phyloP scores from a whole-genome alignment of 2,888 invertebrate genomes.

The Caenorhabditis wallacei region DNA sequence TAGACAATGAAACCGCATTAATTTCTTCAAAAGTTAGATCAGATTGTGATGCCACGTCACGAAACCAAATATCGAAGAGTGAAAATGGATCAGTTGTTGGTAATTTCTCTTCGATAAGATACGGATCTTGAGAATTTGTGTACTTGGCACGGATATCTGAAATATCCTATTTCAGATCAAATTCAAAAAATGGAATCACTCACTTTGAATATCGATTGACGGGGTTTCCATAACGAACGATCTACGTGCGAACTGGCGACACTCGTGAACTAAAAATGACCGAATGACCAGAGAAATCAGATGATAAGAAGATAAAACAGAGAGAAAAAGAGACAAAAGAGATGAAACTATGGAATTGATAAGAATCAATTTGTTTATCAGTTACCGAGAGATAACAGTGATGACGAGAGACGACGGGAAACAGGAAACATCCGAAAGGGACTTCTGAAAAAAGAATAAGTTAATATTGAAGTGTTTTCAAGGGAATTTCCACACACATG shows the following conservation, averaged over 20 bases:
- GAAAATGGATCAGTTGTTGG: constrained; percentile 76
- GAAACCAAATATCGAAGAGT: constrained; percentile 80
- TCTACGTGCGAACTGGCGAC: constrained; percentile 8
- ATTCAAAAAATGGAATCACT: neutral
- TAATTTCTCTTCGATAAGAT: constrained; percentile 76
- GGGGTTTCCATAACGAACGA: constrained; percentile 59
- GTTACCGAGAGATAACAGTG: constrained; percentile 29
- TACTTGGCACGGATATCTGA: constrained; percentile 75
- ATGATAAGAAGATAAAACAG: neutral
- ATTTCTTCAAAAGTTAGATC: constrained; percentile 79
- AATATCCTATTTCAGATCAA: constrained; percentile 11
- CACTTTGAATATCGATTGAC: constrained; percentile 68
- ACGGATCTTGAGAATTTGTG: constrained; percentile 72
- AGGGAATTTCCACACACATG: neutral
- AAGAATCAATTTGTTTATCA: neutral
- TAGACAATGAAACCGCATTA: constrained; percentile 81
- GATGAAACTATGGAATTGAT: neutral
- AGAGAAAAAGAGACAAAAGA: constrained; percentile 27
- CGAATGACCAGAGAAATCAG: constrained; percentile 18
- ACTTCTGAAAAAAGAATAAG: neutral
- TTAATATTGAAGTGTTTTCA: neutral
- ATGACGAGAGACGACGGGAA: neutral
- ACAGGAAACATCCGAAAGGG: neutral
- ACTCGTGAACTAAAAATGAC: constrained; percentile 21
- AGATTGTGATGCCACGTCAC: constrained; percentile 71